Evolutionary conservation across 1,140 invertebrate genomes (phyloP).

Genomic region (Andrena cerasifolii): DNA sequence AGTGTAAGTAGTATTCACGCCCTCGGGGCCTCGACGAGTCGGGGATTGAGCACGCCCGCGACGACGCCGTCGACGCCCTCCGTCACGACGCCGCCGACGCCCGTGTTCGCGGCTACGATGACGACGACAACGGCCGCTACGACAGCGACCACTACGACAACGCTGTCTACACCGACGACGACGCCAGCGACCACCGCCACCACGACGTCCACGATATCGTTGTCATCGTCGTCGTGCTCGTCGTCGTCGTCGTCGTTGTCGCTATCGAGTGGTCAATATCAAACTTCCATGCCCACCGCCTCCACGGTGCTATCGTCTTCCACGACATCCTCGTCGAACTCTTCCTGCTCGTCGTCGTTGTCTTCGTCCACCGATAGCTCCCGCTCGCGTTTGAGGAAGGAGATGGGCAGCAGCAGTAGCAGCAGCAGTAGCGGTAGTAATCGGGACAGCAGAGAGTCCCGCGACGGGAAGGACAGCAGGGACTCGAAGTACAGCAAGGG

Average conservation of each 20-base stretch:
- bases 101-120: slow-evolving; percentile 28
- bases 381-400: slow-evolving; percentile 58
- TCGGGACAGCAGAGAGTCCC: slow-evolving; percentile 65
- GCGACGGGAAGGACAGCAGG: slow-evolving; percentile 68
- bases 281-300: slow-evolving; percentile 38
- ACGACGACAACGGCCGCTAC: slow-evolving; percentile 41
- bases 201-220: slow-evolving; percentile 36
- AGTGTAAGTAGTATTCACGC: slow-evolving; percentile 64
- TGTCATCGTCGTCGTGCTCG: slow-evolving; percentile 53
- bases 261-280: slow-evolving; percentile 27
- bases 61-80: slow-evolving; percentile 15
- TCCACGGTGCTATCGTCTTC: slow-evolving; percentile 55
- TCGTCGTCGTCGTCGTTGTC: no score
- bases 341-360: slow-evolving; percentile 55
- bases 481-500: slow-evolving; percentile 73
- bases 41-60: slow-evolving; percentile 54
- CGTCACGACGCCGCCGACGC: slow-evolving; percentile 3
- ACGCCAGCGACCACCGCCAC: slow-evolving; percentile 55
- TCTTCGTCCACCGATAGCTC: slow-evolving; percentile 60
- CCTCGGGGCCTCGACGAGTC: slow-evolving; percentile 69
- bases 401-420: slow-evolving; percentile 35
- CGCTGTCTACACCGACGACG: slow-evolving; percentile 47
- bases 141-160: slow-evolving; percentile 20
- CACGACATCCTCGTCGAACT: slow-evolving; percentile 55
- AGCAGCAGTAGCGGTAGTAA: no score